Base-by-base conservation (phyloP, 2,888 invertebrate species). In the Trichogramma evanescens region DNA sequence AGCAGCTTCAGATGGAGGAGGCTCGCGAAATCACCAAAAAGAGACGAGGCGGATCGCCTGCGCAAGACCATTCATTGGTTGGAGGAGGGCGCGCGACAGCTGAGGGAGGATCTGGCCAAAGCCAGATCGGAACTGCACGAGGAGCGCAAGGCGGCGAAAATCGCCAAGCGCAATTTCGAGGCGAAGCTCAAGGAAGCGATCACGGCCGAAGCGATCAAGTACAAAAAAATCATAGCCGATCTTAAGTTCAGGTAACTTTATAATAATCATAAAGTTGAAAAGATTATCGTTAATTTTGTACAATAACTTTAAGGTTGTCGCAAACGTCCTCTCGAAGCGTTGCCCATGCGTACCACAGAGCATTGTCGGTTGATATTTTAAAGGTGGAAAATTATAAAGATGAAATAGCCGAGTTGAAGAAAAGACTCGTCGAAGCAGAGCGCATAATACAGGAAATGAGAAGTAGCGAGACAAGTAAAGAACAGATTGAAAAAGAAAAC, bases 21-120 rank as follows among this genome's bases (percentile, higher is more conserved):
- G 7, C 39, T 43, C 42, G 13, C 42, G 44, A 50, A 40, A 7
- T 41, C 51, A 10, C 13, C n/a, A 44, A 41, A 54, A 59, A 42
- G 44, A 9, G 69, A 69, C 59, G 72, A 72, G 41, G 61, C 68
- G 9, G 56, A 64, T 1, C 67, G 72, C 43, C 64, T 74, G 4
- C 65, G 74, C 38, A 72, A 72, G 63, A 74, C 72, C 4, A 73
- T 74, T 53, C 70, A 71, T 57, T 74, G 74, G 74, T 61, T 74
- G 46, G 74, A 74, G 54, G 72, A 74, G 43, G 70, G 71, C 39
- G 69, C 70, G 8, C 65, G 71, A 46, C 68, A 67, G 40, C 63
- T 74, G 54, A 68, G 74, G 10, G 72, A 74, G 58, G 72, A 74
- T 50, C 65, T 74, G n/a, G 73, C 73, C 5, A 67, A 65, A 10